Conservation (phyloP, 2,888 invertebrate species). For the Eremobia ochroleuca region DNA sequence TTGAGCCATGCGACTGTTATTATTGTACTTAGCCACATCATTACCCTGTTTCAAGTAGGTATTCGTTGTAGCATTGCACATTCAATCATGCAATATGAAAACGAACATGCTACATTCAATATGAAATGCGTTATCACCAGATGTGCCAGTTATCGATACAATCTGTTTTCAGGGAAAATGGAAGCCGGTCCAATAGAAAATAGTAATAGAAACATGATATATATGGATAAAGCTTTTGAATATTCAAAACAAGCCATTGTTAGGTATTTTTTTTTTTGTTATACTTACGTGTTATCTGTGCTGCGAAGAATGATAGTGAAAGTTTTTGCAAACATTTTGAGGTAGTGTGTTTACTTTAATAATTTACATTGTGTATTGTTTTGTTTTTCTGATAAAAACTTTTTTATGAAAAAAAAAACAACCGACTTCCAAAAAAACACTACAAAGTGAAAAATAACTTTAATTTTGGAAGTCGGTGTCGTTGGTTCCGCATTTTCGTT, state of each 20-base stretch:
- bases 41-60: constrained; percentile 15
- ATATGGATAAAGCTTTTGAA: constrained; percentile 2
- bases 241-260: neutral
- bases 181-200: constrained; percentile 42
- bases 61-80: constrained; percentile 15
- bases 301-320: neutral
- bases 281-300: neutral
- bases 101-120: constrained; percentile 34
- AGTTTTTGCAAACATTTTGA: neutral
- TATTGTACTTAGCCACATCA: neutral
- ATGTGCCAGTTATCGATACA: constrained; percentile 53
- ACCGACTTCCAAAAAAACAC: too few relatives aligned
- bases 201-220: constrained; percentile 31
- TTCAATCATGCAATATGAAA: constrained; percentile 41
- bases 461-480: too few relatives aligned
- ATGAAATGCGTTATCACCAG: constrained; percentile 59
- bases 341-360: neutral
- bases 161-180: constrained; percentile 57
- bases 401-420: too few relatives aligned
- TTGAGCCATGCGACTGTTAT: neutral
- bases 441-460: too few relatives aligned
- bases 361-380: too few relatives aligned
- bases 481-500: too few relatives aligned
- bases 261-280: neutral
- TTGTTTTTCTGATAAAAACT: neutral